Base-by-base conservation (phyloP, 2,888 invertebrate species). In the Pogonocherus hispidulus region DNA sequence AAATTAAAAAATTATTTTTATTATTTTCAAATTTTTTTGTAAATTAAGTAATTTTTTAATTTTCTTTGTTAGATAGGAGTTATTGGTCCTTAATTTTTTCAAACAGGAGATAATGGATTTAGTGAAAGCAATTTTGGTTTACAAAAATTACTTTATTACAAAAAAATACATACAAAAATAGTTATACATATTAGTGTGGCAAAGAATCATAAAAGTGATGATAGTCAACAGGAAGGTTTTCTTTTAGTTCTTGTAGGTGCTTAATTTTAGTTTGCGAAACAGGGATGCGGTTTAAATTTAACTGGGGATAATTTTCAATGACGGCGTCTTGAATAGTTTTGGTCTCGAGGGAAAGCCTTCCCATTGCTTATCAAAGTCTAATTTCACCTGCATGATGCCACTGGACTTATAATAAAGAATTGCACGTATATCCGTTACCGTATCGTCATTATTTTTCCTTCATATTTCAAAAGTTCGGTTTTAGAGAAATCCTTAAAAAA, bases 281-380 rank as follows among this genome's bases (percentile, higher is more conserved):
- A 46, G 19, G 20, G 47, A 47, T 47, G 47, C 47, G 20, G 20
- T 47, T 47, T 20, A 47, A 47, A 47, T 47, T 47, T 20, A 47
- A 47, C 47, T 47, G 20, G 20, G 20, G 20, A 47, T 20, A 47
- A 47, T 47, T 20, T 47, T 47, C 47, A 47, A 20, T 47, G 47
- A 20, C 47, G 20, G 18, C 47, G 11, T 19, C 47, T 47, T 47
- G 9, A 47, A 47, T 47, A 47, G 47, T 47, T 47, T 20, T 47
- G 47, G 47, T 46, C 46, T 6, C 18, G 46, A 19, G 47, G 20
- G 47, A 47, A 20, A 8, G 19, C 19, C 47, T 47, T 47, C 47
- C 47, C 47, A 47, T 47, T 47, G 47, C 47, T 47, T 47, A 19
- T 47, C 47, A 47, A 47, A 47, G 11, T 47, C 47, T 47, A 47